These are phyloP conservation scores for Kryptolebias ocellatus DNA, from an alignment of 2,797 vertebrate species.

Conservation along the genomic window DNA sequence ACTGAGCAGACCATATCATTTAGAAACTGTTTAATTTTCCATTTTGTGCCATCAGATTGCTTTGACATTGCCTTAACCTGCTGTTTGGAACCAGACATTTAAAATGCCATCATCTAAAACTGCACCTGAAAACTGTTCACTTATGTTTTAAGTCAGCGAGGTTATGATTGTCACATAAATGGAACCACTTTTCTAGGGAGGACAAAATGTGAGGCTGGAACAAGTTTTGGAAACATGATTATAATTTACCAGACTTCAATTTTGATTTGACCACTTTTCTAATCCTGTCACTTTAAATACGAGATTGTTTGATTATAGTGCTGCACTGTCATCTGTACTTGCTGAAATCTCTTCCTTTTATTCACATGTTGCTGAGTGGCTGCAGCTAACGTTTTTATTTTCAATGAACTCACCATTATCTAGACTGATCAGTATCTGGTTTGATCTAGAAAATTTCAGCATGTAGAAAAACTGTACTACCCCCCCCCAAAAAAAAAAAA, in stretches of 20 bases:
- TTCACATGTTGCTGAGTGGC: neutral
- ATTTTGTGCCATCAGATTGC: constrained; percentile 22
- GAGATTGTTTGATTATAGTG: neutral
- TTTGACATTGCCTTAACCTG: constrained; percentile 11
- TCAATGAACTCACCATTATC: neutral
- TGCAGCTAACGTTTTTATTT: neutral
- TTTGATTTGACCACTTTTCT: constrained; percentile 17
- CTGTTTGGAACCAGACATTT: constrained; percentile 18
- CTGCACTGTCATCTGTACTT: neutral
- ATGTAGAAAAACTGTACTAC: neutral
- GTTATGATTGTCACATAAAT: constrained; percentile 14
- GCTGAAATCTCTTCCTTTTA: neutral
- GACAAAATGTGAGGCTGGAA: neutral
- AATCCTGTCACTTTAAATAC: neutral
- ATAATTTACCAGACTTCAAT: neutral
- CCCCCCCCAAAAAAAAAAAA: neutral
- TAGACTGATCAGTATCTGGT: neutral
- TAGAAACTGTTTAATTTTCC: constrained; percentile 7
- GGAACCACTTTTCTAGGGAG: neutral
- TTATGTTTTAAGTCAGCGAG: constrained; percentile 6
- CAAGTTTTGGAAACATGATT: neutral
- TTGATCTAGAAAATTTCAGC: neutral
- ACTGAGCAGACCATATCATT: constrained; percentile 17
- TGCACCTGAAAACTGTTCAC: neutral
- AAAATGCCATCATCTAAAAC: constrained; percentile 12